A percentile compares a stretch with the other conserved stretches of the same genome.
Conservation (phyloP, 2,797 vertebrate genomes). For the Lepidocolaptes lacrymiger region DNA sequence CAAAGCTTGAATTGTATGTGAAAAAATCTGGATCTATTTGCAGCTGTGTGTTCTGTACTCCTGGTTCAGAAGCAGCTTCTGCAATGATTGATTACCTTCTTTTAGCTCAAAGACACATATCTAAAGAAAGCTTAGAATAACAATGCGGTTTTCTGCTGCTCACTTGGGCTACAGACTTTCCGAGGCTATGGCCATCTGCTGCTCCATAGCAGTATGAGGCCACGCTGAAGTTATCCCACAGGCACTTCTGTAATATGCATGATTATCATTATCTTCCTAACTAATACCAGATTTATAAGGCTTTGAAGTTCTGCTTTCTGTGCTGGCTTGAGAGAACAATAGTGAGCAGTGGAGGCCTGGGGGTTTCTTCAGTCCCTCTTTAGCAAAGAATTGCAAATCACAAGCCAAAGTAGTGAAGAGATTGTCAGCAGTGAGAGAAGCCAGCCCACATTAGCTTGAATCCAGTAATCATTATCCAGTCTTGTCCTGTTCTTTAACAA, state of each 20-base stretch:
- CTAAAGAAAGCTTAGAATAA: background rate
- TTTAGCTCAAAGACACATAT: background rate
- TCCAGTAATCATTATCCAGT: background rate
- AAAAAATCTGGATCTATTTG: background rate
- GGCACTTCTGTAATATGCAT: background rate
- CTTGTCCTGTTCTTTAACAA: background rate
- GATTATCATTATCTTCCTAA: conserved; percentile 27
- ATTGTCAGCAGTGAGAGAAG: conserved; percentile 8
- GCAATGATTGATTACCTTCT: background rate
- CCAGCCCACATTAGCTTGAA: background rate
- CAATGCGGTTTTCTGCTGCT: background rate
- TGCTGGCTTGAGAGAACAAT: background rate
- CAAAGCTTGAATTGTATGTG: background rate
- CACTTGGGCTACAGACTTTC: background rate
- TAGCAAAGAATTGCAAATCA: background rate
- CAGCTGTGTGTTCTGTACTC: background rate
- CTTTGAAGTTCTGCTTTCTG: conserved; percentile 28
- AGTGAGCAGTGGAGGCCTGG: background rate
- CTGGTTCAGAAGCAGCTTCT: background rate
- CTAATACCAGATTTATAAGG: background rate
- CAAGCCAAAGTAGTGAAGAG: background rate
- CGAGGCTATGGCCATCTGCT: background rate
- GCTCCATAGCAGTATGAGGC: background rate
- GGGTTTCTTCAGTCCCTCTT: background rate
- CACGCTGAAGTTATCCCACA: background rate